Percentiles rank a stretch among this genome's conserved stretches.
phyloP scores from a whole-genome alignment of 1,140 invertebrate species.

The Bradynema listronoti region DNA sequence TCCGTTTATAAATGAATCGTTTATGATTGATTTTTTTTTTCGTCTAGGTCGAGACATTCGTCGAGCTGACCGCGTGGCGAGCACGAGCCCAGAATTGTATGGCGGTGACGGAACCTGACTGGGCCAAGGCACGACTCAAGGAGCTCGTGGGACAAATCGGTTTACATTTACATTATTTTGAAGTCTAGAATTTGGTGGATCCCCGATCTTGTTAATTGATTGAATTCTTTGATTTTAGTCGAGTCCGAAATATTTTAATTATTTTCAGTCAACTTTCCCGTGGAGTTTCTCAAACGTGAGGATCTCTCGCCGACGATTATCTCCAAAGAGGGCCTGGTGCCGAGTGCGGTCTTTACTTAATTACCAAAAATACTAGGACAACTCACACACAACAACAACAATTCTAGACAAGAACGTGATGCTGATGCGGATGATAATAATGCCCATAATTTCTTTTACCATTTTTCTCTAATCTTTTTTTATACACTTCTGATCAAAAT shows the following conservation, averaged over 20 bases:
- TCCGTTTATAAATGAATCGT: background rate
- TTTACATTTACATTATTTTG: too few species aligned
- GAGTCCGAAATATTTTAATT: too few species aligned
- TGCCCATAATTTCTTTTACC: too few species aligned
- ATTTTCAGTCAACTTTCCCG: constrained; percentile 54
- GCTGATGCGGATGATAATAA: too few species aligned
- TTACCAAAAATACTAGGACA: background rate
- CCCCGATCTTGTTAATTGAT: too few species aligned
- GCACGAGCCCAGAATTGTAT: constrained; percentile 44
- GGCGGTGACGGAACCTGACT: constrained; percentile 38
- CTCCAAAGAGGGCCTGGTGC: constrained; percentile 54
- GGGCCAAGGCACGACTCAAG: constrained; percentile 37
- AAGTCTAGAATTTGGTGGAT: too few species aligned
- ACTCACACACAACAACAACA: too few species aligned
- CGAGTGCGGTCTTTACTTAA: constrained; percentile 52
- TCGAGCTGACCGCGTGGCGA: constrained; percentile 48
- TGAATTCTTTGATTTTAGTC: too few species aligned
- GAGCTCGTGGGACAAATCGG: constrained; percentile 39
- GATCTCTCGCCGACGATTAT: constrained; percentile 48
- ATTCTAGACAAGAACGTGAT: too few species aligned
- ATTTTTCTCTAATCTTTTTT: too few species aligned
- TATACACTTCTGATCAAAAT: too few species aligned
- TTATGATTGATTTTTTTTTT: constrained; percentile 4
- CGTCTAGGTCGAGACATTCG: constrained; percentile 43
- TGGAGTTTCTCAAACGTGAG: constrained; percentile 46